Conservation (phyloP, 30 jellyfish, hydroid and myxozoan genomes). For the Pelagia noctiluca region DNA sequence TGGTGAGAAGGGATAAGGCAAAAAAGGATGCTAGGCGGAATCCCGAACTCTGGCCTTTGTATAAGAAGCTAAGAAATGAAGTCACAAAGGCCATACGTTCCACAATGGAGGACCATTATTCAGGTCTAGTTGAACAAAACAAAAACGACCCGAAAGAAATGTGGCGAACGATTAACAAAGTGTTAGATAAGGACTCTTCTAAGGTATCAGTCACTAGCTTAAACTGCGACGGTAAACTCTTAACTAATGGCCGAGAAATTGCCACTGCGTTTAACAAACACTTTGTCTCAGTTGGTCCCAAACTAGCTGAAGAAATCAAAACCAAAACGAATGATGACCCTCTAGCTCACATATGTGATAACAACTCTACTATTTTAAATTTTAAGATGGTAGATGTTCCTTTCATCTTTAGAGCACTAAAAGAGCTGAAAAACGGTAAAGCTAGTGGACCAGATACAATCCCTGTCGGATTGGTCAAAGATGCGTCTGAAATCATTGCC, state of each 20-base stretch:
- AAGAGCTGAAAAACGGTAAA: not conserved
- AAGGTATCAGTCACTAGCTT: not conserved
- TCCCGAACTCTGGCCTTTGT: constrained; percentile 19
- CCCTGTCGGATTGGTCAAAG: no score
- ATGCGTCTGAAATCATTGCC: no score
- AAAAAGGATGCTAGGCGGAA: constrained; percentile 1
- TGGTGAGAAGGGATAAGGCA: constrained; percentile 22
- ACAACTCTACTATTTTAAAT: not conserved
- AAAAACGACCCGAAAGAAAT: constrained; percentile 7
- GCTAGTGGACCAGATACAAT: no score
- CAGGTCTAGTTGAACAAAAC: constrained; percentile 7
- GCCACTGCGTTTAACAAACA: constrained; percentile 8
- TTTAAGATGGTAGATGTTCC: constrained; percentile 1
- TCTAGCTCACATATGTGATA: not conserved
- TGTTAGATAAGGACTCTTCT: constrained; percentile 1
- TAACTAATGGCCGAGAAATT: constrained; percentile 7
- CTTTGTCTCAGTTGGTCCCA: no score
- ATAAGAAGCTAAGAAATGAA: constrained; percentile 18
- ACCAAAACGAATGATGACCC: constrained; percentile 12
- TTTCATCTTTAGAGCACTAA: constrained; percentile 2
- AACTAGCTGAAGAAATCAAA: constrained; percentile 20
- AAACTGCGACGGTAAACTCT: constrained; percentile 10
- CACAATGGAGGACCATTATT: constrained; percentile 1
- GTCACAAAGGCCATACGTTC: constrained; percentile 3
- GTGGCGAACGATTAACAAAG: constrained; percentile 16